Evolutionary conservation across 2,797 vertebrate species (phyloP).

Genomic region (Spondyliosoma cantharus): DNA sequence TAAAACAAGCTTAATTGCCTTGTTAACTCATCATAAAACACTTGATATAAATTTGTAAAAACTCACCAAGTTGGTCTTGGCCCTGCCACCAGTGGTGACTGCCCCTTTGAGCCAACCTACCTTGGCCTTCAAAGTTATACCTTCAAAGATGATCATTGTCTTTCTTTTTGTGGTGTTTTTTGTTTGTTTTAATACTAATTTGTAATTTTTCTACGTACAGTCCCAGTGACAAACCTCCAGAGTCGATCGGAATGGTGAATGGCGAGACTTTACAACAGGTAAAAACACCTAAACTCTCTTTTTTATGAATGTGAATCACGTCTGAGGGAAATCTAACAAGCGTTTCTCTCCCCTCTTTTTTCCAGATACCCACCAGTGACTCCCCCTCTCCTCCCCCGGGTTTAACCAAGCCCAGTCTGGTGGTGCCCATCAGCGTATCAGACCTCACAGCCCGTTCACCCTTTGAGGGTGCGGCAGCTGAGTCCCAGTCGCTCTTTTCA

Average conservation of each 20-base stretch:
- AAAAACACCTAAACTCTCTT: conserved; percentile 45
- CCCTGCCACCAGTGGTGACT: too few species aligned
- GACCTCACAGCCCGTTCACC: conserved; percentile 94
- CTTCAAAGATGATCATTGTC: not conserved
- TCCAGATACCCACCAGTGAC: conserved; percentile 91
- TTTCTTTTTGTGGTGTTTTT: too few species aligned
- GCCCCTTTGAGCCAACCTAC: too few species aligned
- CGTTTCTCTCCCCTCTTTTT: not conserved
- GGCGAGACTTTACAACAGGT: conserved; percentile 97
- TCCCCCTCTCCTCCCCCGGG: conserved; percentile 97
- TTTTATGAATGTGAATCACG: not conserved
- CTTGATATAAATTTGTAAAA: too few species aligned
- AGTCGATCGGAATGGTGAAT: conserved; percentile 94
- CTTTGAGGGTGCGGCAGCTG: conserved; percentile 94
- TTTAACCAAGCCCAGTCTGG: conserved; percentile 92
- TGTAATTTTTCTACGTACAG: conserved; percentile 74
- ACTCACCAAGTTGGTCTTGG: too few species aligned
- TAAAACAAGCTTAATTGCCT: too few species aligned
- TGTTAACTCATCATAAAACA: too few species aligned
- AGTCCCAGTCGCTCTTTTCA: conserved; percentile 98
- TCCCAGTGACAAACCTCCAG: conserved; percentile 95
- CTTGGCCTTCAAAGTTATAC: too few species aligned
- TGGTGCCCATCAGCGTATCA: conserved; percentile 93
- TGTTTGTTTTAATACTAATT: not conserved
- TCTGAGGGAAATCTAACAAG: conserved; percentile 58